Base-by-base conservation (phyloP, 30 jellyfish, hydroid and myxozoan species). In the Nemopilema nomurai region DNA sequence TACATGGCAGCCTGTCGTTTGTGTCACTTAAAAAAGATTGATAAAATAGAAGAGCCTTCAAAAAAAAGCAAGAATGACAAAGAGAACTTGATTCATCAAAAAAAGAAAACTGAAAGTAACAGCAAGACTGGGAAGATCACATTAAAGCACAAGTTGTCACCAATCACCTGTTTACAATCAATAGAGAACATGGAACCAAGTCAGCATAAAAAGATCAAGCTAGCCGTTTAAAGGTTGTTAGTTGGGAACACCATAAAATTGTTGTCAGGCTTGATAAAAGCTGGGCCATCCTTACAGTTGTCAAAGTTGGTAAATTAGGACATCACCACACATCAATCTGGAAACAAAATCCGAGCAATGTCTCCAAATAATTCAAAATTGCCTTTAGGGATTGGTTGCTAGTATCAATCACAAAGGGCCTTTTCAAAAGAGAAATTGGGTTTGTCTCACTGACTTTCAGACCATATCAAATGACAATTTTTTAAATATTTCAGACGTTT, bases 1-100 rank as follows among this genome's bases (percentile, higher is more conserved):
- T 96, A 96, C 74, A 90, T 90, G 98, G 99, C 99, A 21, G 90
- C 96, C 19, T 96, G 99, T 76, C 92, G 99, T 4, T 83, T 79
- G 28, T 96, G 99, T 75, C 99, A 94, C 73, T 18, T 57, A n/a
- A 89, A 94, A 80, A 41, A 41, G 13, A 3, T 41, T 6, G 57
- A 41, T 41, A 41, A 13, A 41, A 41, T 41, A 6, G 13, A 13
- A 6, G 13, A 41, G 6, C 9, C 13, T 41, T n/a, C n/a, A n/a
- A 51, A 69, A 51, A 17, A 86, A 13, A 51, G 70, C 28, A 32
- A 74, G 28, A 80, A 81, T 16, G 51, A 51, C 25, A 73, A 76
- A 22, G 97, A 84, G 49, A 41, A 33, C 51, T 52, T 25, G 64
- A 64, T 50, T 18, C 33, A 28, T 24, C 65, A 41, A n/a, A 74